phyloP scores from a whole-genome alignment of 2,888 invertebrate genomes.

The Epinotia ramella region DNA sequence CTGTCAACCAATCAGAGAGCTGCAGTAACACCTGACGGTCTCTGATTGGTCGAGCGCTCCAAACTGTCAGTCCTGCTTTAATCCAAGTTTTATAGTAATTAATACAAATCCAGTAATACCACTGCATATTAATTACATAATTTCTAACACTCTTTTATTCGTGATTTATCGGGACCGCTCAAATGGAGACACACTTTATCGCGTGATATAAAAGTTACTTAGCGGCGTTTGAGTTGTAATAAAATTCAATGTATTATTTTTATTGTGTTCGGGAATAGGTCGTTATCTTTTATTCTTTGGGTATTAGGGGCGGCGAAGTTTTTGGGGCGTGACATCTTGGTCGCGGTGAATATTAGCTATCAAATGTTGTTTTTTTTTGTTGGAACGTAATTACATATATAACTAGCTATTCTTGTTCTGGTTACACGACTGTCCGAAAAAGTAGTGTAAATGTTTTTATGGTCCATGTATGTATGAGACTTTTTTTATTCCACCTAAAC shows the following conservation, averaged over 20 bases:
- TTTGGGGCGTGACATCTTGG: constrained; percentile 12
- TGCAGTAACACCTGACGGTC: no score
- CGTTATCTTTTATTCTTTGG: constrained; percentile 18
- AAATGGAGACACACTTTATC: not conserved
- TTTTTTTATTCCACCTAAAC: not conserved
- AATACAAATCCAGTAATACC: no score
- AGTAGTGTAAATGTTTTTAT: not conserved
- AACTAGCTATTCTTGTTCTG: not conserved
- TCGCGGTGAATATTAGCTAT: not conserved
- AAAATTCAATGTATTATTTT: constrained; percentile 22
- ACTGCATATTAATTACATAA: no score
- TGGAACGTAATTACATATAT: not conserved
- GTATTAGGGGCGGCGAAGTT: not conserved
- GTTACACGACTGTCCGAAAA: not conserved
- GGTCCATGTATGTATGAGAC: no score
- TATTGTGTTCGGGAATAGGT: constrained; percentile 17
- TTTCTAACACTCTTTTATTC: not conserved
- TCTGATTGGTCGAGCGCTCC: no score
- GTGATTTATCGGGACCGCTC: not conserved
- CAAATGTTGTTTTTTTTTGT: not conserved
- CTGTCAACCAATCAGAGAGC: no score
- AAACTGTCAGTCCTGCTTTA: no score
- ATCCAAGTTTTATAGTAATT: no score
- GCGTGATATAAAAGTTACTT: constrained; percentile 2
- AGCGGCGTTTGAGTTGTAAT: not conserved